Evolutionary conservation across 2,888 invertebrate genomes (phyloP).

Genomic region (Pecten maximus): DNA sequence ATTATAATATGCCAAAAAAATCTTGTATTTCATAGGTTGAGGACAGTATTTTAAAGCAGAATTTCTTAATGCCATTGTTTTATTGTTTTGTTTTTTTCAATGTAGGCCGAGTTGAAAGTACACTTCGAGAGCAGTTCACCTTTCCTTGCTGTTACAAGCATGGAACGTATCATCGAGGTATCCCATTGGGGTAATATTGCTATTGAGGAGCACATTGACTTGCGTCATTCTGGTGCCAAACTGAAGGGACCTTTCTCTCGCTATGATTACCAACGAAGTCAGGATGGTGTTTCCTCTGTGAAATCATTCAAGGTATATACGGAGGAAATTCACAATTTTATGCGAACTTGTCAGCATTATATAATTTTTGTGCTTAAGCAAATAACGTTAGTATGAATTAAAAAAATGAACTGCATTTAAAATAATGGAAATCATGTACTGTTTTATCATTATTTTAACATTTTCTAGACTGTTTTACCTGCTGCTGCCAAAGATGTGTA

Average conservation of each 20-base stretch:
- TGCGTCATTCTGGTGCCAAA: slow-evolving; percentile 95
- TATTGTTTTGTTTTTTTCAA: background rate
- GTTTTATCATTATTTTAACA: background rate
- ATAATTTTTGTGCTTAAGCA: too few relatives aligned
- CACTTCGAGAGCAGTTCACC: slow-evolving; percentile 98
- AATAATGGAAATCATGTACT: background rate
- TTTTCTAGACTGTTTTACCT: slow-evolving; percentile 85
- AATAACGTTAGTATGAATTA: too few relatives aligned
- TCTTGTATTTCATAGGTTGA: too few relatives aligned
- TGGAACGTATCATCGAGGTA: slow-evolving; percentile 95
- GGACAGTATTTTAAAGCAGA: background rate
- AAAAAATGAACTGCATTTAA: background rate
- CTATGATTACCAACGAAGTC: slow-evolving; percentile 97
- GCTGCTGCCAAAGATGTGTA: slow-evolving; percentile 97
- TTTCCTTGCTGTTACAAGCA: slow-evolving; percentile 94
- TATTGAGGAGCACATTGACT: slow-evolving; percentile 95
- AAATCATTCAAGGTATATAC: slow-evolving; percentile 91
- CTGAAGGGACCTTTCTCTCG: slow-evolving; percentile 97
- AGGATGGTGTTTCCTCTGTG: slow-evolving; percentile 93
- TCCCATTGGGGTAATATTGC: slow-evolving; percentile 99
- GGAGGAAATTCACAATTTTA: too few relatives aligned
- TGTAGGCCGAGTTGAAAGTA: slow-evolving; percentile 86
- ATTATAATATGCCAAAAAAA: too few relatives aligned
- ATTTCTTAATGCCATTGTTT: background rate
- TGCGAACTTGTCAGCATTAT: too few relatives aligned